Conservation (phyloP, 2,797 vertebrate genomes). For the Cephalopachus bancanus region DNA sequence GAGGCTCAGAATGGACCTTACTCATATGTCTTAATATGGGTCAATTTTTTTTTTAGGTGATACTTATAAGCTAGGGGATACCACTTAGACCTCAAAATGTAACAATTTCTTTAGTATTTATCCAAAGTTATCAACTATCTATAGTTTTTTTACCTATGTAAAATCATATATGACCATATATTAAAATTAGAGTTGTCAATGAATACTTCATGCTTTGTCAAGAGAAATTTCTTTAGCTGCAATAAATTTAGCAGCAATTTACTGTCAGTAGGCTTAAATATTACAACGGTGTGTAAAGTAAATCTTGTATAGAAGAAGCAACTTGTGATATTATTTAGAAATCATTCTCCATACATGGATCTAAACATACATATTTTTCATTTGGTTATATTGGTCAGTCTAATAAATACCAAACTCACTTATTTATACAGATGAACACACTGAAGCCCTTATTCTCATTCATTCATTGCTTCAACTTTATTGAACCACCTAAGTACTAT, state of each 20-base stretch:
- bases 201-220: slow-evolving; percentile 30
- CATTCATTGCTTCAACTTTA: not conserved
- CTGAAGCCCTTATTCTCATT: not conserved
- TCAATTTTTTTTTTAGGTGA: not conserved
- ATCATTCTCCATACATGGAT: not conserved
- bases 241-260: not conserved
- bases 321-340: not conserved
- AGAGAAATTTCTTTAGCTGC: not conserved
- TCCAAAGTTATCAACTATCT: not conserved
- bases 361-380: not conserved
- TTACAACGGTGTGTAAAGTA: slow-evolving; percentile 8
- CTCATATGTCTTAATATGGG: not conserved
- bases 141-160: slow-evolving; percentile 4
- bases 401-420: not conserved
- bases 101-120: slow-evolving; percentile 11
- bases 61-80: not conserved
- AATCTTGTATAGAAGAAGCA: not conserved
- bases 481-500: not conserved
- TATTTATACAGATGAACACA: not conserved
- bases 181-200: slow-evolving; percentile 9
- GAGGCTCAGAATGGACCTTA: not conserved
- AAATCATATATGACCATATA: not conserved
- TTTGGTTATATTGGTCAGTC: not conserved
- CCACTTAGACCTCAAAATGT: slow-evolving; percentile 26
- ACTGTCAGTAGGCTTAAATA: slow-evolving; percentile 12